Evolutionary conservation across 53 echinoderm and acorn worm species (phyloP).

Genomic region (Holothuria leucospilota): DNA sequence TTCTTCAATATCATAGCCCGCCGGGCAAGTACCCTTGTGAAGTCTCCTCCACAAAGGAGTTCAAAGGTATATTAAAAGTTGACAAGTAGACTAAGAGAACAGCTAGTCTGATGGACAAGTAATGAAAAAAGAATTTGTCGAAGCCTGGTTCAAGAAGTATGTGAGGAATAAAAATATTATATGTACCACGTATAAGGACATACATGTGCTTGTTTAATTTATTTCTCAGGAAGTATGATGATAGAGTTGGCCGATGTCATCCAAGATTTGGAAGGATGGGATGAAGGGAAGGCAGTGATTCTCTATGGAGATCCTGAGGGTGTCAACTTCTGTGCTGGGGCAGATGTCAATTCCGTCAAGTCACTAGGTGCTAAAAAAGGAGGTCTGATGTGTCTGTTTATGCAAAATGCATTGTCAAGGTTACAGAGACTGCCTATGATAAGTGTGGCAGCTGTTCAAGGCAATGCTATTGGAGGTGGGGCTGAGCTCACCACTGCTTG

Average conservation of each 20-base stretch:
- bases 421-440: constrained; percentile 77
- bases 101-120: too few species aligned
- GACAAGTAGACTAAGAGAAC: too few species aligned
- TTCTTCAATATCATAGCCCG: too few species aligned
- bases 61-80: too few species aligned
- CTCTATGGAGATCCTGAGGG: constrained; percentile 69
- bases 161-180: too few species aligned
- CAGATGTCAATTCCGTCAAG: constrained; percentile 63
- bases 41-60: too few species aligned
- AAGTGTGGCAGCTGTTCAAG: constrained; percentile 78
- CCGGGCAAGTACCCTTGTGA: too few species aligned
- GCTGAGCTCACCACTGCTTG: constrained; percentile 88
- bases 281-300: constrained; percentile 78
- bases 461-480: constrained; percentile 85
- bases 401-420: constrained; percentile 85
- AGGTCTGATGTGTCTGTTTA: constrained; percentile 89
- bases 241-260: constrained; percentile 82
- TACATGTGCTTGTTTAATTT: background rate
- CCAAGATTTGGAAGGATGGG: constrained; percentile 81
- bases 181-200: background rate
- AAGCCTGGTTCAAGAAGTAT: too few species aligned
- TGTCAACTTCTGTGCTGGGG: constrained; percentile 81
- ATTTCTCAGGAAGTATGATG: constrained; percentile 88
- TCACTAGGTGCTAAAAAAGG: constrained; percentile 56
- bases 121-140: too few species aligned